Percentiles rank a stretch among this genome's conserved stretches.
These are phyloP conservation scores for Pinna nobilis DNA, from an alignment of 1,140 invertebrate species.

Conservation along the genomic window DNA sequence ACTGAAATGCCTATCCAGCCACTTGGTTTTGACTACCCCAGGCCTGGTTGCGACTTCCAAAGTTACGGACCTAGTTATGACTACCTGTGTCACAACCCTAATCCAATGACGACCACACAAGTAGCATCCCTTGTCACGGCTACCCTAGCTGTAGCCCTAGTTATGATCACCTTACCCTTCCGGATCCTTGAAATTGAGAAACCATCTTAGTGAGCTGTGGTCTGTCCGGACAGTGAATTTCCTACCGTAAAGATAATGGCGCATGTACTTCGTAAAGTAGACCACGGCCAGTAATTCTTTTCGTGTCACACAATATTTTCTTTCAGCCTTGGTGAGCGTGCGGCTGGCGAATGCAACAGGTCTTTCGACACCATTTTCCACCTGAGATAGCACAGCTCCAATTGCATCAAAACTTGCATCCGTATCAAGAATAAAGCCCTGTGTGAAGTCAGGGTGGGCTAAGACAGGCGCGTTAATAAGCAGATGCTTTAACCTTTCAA, in stretches of 20 bases:
- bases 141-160: too few relatives aligned
- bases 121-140: too few relatives aligned
- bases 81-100: too few relatives aligned
- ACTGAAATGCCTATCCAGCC: too few relatives aligned
- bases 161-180: too few relatives aligned
- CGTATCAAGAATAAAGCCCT: constrained; percentile 47
- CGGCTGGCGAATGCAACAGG: constrained; percentile 45
- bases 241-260: neutral
- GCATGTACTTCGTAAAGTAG: neutral
- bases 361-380: constrained; percentile 39
- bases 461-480: constrained; percentile 10
- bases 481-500: constrained; percentile 44
- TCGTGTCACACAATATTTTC: constrained; percentile 14
- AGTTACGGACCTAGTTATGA: too few relatives aligned
- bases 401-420: constrained; percentile 53
- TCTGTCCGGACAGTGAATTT: neutral
- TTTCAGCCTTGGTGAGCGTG: constrained; percentile 12
- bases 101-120: too few relatives aligned
- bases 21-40: too few relatives aligned
- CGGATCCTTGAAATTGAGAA: neutral
- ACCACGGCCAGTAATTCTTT: constrained; percentile 26
- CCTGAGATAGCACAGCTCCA: constrained; percentile 60
- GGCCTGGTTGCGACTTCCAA: too few relatives aligned
- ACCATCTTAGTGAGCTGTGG: neutral
- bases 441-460: constrained; percentile 6